Evolutionary conservation across 2,888 invertebrate genomes (phyloP).

Genomic region (Sabatieria punctata): DNA sequence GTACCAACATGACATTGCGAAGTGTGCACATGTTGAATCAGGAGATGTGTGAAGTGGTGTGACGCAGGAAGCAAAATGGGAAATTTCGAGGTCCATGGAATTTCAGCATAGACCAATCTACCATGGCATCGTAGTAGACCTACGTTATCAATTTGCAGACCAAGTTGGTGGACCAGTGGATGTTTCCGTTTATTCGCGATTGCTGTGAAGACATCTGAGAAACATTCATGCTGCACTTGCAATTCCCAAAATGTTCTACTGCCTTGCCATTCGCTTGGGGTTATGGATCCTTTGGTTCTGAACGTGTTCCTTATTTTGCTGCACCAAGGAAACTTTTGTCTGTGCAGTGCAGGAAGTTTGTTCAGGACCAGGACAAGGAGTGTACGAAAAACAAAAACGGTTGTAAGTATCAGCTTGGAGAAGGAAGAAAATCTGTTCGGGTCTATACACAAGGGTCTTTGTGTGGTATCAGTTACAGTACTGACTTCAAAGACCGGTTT

Average conservation of each 20-base stretch:
- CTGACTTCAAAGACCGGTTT: no score
- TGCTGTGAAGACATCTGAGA: not conserved
- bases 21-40: not conserved
- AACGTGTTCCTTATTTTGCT: no score
- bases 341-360: no score
- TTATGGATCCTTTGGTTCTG: no score
- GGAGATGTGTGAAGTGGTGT: not conserved
- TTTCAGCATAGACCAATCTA: slow-evolving; percentile 3
- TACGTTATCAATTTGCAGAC: not conserved
- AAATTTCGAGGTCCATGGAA: not conserved
- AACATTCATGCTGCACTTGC: not conserved
- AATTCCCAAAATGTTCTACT: no score
- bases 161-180: not conserved
- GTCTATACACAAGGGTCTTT: no score
- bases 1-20: not conserved
- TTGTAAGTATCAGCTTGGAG: not conserved
- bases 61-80: not conserved
- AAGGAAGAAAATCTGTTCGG: not conserved
- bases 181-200: slow-evolving; percentile 1
- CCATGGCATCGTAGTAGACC: slow-evolving; percentile 4
- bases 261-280: no score
- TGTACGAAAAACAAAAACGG: not conserved
- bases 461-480: no score
- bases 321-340: no score
- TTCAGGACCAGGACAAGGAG: no score